A percentile compares a stretch with the other conserved stretches of the same genome.
These are phyloP conservation scores for Eutolmus rufibarbis DNA, from an alignment of 2,888 invertebrate species.

Conservation along the genomic window DNA sequence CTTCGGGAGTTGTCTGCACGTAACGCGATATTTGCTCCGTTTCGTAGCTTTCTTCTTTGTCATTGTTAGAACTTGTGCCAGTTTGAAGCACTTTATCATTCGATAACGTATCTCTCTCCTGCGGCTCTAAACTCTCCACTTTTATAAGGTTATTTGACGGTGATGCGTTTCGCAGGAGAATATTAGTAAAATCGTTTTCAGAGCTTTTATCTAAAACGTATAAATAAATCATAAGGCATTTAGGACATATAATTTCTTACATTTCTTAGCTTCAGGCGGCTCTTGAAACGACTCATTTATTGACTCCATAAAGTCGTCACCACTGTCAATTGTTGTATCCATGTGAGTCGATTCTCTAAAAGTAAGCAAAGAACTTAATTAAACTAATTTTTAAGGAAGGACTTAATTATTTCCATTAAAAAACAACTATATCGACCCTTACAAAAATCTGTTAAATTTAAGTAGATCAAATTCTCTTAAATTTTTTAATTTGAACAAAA, in stretches of 20 bases:
- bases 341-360: not conserved
- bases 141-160: not conserved
- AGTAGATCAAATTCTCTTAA: too few relatives aligned
- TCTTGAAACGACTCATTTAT: not conserved
- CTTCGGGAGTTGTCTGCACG: not conserved
- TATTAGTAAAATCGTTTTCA: constrained; percentile 8
- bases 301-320: not conserved
- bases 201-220: not conserved
- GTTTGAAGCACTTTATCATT: not conserved
- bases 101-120: not conserved
- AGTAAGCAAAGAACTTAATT: not conserved
- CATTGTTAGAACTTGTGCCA: not conserved
- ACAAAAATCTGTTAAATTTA: too few relatives aligned
- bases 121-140: not conserved
- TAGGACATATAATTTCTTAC: not conserved
- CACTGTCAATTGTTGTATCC: not conserved
- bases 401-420: too few relatives aligned
- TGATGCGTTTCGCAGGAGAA: not conserved
- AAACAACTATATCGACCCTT: too few relatives aligned
- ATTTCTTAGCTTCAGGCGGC: not conserved
- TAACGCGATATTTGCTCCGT: not conserved
- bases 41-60: not conserved
- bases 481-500: too few relatives aligned
- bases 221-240: not conserved
- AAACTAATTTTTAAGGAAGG: too few relatives aligned